These are phyloP conservation scores for Leptinotarsa undecemlineata DNA, from an alignment of 1,140 invertebrate species.

Conservation along the genomic window DNA sequence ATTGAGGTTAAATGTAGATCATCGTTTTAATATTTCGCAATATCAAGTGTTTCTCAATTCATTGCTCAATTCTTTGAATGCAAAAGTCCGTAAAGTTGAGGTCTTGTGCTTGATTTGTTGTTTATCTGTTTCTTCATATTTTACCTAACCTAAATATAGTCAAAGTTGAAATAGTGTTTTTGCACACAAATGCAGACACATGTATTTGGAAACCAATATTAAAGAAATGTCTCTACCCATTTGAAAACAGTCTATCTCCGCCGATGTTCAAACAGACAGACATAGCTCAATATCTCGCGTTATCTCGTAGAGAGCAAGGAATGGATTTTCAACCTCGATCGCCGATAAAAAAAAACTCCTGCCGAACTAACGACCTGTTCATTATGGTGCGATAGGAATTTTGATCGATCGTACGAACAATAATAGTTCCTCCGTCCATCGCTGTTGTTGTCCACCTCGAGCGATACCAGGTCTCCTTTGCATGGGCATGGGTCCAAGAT, in stretches of 20 bases:
- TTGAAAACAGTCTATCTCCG: neutral
- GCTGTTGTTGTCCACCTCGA: constrained; percentile 24
- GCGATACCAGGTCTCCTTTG: constrained; percentile 28
- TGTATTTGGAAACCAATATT: too few relatives aligned
- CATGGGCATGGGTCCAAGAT: constrained; percentile 43
- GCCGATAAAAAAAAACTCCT: constrained; percentile 18
- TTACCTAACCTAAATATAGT: too few relatives aligned
- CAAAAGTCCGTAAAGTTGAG: too few relatives aligned
- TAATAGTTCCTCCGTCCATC: constrained; percentile 18
- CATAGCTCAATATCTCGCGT: neutral
- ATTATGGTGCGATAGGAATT: constrained; percentile 28
- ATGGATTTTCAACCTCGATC: neutral
- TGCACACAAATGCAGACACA: too few relatives aligned
- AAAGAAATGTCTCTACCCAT: too few relatives aligned
- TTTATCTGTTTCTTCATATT: too few relatives aligned
- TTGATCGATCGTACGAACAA: constrained; percentile 26
- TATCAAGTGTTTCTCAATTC: too few relatives aligned
- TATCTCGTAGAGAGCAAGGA: neutral
- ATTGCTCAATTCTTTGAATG: too few relatives aligned
- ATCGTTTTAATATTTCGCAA: too few relatives aligned
- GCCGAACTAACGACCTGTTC: constrained; percentile 21
- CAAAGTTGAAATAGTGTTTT: too few relatives aligned
- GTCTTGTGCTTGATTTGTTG: too few relatives aligned
- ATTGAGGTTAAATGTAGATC: too few relatives aligned
- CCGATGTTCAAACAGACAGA: neutral